Conservation (phyloP, 2,797 vertebrate genomes). For the Helostoma temminkii region DNA sequence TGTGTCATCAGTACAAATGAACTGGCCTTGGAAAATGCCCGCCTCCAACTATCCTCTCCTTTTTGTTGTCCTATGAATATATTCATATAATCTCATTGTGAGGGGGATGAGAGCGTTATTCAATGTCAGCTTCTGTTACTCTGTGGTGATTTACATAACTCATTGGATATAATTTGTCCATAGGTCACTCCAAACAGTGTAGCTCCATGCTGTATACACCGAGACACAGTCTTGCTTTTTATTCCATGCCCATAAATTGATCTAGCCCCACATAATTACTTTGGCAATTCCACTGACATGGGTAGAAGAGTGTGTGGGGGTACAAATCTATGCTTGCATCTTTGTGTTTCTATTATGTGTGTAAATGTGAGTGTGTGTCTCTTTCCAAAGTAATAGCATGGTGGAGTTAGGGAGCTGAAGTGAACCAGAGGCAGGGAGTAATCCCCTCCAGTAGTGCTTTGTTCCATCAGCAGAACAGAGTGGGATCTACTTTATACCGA, state of each 20-base stretch:
- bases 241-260: constrained; percentile 74
- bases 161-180: constrained; percentile 68
- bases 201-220: constrained; percentile 54
- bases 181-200: constrained; percentile 53
- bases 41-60: constrained; percentile 45
- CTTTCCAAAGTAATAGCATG: constrained; percentile 44
- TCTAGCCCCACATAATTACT: constrained; percentile 71
- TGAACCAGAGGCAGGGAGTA: constrained; percentile 61
- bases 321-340: constrained; percentile 12
- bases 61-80: constrained; percentile 76
- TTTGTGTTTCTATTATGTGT: constrained; percentile 27
- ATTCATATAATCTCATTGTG: constrained; percentile 78
- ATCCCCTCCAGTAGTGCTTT: constrained; percentile 68
- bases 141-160: constrained; percentile 67
- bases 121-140: constrained; percentile 42
- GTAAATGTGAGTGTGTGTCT: constrained; percentile 17
- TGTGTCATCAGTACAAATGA: constrained; percentile 73
- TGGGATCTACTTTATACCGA: constrained; percentile 68
- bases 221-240: constrained; percentile 72
- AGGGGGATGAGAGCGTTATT: constrained; percentile 50
- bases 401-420: constrained; percentile 45
- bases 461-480: constrained; percentile 73
- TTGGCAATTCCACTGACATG: constrained; percentile 57
- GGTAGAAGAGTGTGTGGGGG: constrained; percentile 17
- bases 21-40: constrained; percentile 55